These are phyloP conservation scores for Lycia hirtaria DNA, from an alignment of 2,888 invertebrate species.

Conservation along the genomic window DNA sequence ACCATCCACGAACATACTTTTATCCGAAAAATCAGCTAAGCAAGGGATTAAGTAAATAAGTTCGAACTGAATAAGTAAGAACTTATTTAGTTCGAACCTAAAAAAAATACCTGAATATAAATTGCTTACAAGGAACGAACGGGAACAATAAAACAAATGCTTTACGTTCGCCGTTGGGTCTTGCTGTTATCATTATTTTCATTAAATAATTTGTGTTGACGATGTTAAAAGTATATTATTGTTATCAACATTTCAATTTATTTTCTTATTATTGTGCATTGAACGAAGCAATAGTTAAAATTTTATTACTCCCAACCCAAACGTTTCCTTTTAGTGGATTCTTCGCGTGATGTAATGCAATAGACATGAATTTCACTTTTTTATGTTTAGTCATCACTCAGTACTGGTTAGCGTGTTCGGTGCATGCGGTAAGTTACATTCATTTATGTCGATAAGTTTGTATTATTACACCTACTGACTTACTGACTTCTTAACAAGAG, in stretches of 20 bases:
- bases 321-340: constrained; percentile 50
- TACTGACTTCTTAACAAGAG: constrained; percentile 22
- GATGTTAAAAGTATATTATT: constrained; percentile 1
- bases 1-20: too few species aligned
- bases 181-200: too few species aligned
- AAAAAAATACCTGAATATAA: too few species aligned
- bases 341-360: constrained; percentile 57
- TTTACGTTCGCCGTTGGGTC: too few species aligned
- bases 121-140: too few species aligned
- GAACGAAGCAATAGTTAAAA: constrained; percentile 55
- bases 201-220: too few species aligned
- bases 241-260: constrained; percentile 53
- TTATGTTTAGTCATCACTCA: constrained; percentile 60
- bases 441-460: constrained; percentile 28
- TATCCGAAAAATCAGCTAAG: too few species aligned
- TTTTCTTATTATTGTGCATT: constrained; percentile 56
- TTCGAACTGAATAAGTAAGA: too few species aligned
- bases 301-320: constrained; percentile 58
- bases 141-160: too few species aligned
- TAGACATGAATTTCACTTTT: constrained; percentile 69
- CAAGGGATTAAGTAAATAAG: too few species aligned
- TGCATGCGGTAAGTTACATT: constrained; percentile 63
- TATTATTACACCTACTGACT: constrained; percentile 29
- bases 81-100: background rate
- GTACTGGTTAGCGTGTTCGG: constrained; percentile 50